These are phyloP conservation scores for Atherix ibis DNA, from an alignment of 2,888 invertebrate genomes.

Conservation along the genomic window DNA sequence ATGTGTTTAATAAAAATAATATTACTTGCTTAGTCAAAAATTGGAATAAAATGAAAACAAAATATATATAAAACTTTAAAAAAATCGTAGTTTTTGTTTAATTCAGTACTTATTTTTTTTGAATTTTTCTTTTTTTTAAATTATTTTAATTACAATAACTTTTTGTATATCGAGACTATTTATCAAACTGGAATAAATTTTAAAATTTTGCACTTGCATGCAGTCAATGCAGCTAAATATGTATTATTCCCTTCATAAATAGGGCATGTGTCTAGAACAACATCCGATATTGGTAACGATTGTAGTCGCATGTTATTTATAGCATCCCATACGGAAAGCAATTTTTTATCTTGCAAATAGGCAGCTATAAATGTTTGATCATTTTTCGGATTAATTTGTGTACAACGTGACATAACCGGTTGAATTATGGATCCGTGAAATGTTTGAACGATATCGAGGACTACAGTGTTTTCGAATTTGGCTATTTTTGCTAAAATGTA, in stretches of 20 bases:
- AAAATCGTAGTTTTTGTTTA: too few relatives aligned
- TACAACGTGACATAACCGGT: conserved; percentile 42
- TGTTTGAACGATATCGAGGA: conserved; percentile 41
- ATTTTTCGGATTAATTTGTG: conserved; percentile 27
- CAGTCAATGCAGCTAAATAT: conserved; percentile 48
- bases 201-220: conserved; percentile 48
- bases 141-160: too few relatives aligned
- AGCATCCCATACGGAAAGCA: conserved; percentile 47
- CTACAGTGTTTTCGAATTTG: conserved; percentile 34
- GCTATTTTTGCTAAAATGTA: conserved; percentile 38
- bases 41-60: too few relatives aligned
- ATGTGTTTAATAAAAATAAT: too few relatives aligned
- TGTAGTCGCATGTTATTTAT: conserved; percentile 37
- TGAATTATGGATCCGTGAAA: conserved; percentile 53
- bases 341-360: conserved; percentile 55
- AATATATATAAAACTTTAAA: too few relatives aligned
- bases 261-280: conserved; percentile 51
- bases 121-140: neutral
- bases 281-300: conserved; percentile 44
- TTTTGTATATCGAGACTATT: neutral
- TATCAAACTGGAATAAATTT: conserved; percentile 26
- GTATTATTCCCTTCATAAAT: conserved; percentile 37
- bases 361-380: conserved; percentile 50
- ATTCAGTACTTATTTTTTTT: too few relatives aligned
- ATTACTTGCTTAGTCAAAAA: too few relatives aligned